Base-by-base conservation (phyloP, 2,888 invertebrate genomes). In the Zaprionus bogoriensis region DNA sequence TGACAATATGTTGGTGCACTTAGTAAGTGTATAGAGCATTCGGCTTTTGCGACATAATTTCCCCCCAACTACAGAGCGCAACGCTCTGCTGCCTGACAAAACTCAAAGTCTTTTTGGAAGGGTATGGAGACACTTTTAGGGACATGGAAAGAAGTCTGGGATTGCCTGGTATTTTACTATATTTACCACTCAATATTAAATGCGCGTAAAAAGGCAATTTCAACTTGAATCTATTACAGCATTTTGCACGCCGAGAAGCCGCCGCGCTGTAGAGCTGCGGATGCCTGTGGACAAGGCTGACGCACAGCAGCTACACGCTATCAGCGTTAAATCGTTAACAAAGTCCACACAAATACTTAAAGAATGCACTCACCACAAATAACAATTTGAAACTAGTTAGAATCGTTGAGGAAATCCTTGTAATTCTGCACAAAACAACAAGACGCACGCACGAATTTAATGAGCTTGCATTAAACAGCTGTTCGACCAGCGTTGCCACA, bases 401-500 rank as follows among this genome's bases (percentile, higher is more conserved):
- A n/a, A 36, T 36, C 17, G 32, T 36, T 36, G 9, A 14, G 14
- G 17, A 7, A 36, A 36, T 36, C 17, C 17, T 17, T 17, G 9
- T 27, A 42, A 50, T 50, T 50, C 20, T 28, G 4, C 50, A 50
- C 50, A 57, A 50, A 25, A 25, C 30, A 30, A 39, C 17, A 28
- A 39, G 32, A 27, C 12, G 23, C 23, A 41, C 41, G 46, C 45
- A 53, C 46, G 39, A 45, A 45, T 45, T 19, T 50, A 32, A 39
- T 32, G 23, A 20, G 32, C 3, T 12, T 36, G 32, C 32, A 57
- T 7, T 7, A 39, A 54, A 42, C 60, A 60, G 46, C 54, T 60
- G 54, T 36, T 46, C 4, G 5, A 4, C 6, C n/a, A 20, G 53
- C n/a, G 54, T 4, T 60, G 54, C 60, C 60, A 60, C 36, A 47